Conservation (phyloP, 2,888 invertebrate genomes). For the Poecilobothrus nobilitatus region DNA sequence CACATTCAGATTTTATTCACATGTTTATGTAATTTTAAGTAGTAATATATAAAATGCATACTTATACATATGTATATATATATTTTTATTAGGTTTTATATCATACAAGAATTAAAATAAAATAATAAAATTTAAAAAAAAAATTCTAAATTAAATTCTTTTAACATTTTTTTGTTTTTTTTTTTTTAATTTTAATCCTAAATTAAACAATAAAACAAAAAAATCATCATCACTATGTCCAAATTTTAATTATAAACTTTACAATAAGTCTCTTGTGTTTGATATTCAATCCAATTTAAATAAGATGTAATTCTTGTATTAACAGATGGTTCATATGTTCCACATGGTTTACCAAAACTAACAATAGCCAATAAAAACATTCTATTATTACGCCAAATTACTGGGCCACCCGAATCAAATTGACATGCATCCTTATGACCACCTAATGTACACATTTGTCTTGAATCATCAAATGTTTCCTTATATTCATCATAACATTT, state of each 20-base stretch:
- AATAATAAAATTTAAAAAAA: too few species aligned
- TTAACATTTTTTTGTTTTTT: too few species aligned
- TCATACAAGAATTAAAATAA: too few species aligned
- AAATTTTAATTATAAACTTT: not conserved
- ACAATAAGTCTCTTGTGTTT: constrained; percentile 35
- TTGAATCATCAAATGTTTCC: constrained; percentile 21
- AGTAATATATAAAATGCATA: too few species aligned
- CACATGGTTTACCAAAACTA: constrained; percentile 51
- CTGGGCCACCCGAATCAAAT: constrained; percentile 50
- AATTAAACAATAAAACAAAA: too few species aligned
- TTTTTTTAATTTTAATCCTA: too few species aligned
- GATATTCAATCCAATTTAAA: constrained; percentile 49
- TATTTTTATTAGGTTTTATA: too few species aligned
- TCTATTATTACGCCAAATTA: constrained; percentile 44
- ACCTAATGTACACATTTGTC: constrained; percentile 46
- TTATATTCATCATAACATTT: constrained; percentile 40
- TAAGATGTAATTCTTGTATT: constrained; percentile 51
- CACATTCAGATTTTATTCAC: too few species aligned
- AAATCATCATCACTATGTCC: too few species aligned
- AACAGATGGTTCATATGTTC: constrained; percentile 44
- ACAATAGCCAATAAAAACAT: constrained; percentile 49
- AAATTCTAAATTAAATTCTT: too few species aligned
- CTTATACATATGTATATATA: too few species aligned
- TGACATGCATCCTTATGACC: constrained; percentile 48
- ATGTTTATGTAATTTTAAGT: too few species aligned